Percentiles rank a stretch among this genome's conserved stretches.
Evolutionary conservation across 2,888 invertebrate species (phyloP).

Genomic region (Drosophila vallismaia): DNA sequence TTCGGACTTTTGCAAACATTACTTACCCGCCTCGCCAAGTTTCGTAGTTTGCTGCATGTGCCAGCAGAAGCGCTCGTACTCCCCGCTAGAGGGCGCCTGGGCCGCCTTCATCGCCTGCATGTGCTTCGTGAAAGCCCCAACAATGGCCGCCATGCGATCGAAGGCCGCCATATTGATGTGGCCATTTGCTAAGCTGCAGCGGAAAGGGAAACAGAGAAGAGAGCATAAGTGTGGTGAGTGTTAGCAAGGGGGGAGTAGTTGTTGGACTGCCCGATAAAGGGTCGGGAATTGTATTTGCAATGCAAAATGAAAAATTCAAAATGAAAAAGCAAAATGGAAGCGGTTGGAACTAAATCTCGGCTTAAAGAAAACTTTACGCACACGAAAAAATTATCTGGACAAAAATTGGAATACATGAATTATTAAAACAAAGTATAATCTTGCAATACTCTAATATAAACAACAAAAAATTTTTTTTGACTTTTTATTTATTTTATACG

Average conservation of each 20-base stretch:
- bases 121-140: conserved; percentile 84
- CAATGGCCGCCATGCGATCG: conserved; percentile 84
- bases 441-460: no score
- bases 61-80: conserved; percentile 82
- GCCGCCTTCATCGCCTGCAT: conserved; percentile 82
- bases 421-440: no score
- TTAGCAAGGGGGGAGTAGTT: not conserved
- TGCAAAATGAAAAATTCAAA: conserved; percentile 32
- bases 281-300: conserved; percentile 11
- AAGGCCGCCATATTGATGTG: conserved; percentile 90
- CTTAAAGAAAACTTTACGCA: not conserved
- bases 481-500: no score
- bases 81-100: conserved; percentile 71
- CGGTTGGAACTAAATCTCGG: not conserved
- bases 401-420: no score
- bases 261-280: conserved; percentile 17
- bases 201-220: not conserved
- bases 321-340: conserved; percentile 30
- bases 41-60: conserved; percentile 83
- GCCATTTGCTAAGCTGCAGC: conserved; percentile 89
- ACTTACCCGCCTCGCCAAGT: conserved; percentile 83
- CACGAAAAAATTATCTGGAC: not conserved
- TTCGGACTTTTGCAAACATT: conserved; percentile 29
- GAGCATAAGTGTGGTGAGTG: conserved; percentile 8
- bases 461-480: no score